These are phyloP conservation scores for Notolepis coatsorum DNA, from an alignment of 2,797 vertebrate species.

Conservation along the genomic window DNA sequence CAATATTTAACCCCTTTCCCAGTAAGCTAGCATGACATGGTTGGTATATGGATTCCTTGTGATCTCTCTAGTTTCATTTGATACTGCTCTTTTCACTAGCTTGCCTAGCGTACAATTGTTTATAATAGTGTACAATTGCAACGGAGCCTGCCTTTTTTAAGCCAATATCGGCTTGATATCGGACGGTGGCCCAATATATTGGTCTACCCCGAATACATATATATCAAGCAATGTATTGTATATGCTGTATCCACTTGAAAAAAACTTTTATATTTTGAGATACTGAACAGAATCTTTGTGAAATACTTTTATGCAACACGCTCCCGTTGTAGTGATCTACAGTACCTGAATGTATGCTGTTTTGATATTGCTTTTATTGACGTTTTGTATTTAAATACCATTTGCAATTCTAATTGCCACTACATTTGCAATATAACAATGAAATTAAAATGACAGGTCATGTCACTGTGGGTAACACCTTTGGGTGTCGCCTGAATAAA, in stretches of 20 bases:
- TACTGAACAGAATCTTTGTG: conserved; percentile 55
- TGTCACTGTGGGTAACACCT: background rate
- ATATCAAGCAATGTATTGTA: conserved; percentile 64
- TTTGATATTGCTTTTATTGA: conserved; percentile 64
- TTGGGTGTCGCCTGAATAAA: background rate
- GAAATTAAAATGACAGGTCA: conserved; percentile 25
- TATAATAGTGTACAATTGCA: too few relatives aligned
- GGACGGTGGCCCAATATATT: too few relatives aligned
- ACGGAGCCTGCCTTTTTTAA: too few relatives aligned
- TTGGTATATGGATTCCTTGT: too few relatives aligned
- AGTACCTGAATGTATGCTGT: conserved; percentile 58
- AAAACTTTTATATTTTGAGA: conserved; percentile 70
- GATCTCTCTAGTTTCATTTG: too few relatives aligned
- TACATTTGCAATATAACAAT: conserved; percentile 53
- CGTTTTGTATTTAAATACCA: conserved; percentile 47
- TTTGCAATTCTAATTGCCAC: conserved; percentile 37
- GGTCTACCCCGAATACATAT: too few relatives aligned
- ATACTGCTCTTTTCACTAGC: too few relatives aligned
- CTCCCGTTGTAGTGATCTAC: conserved; percentile 60
- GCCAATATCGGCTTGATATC: too few relatives aligned
- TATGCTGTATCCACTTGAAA: conserved; percentile 58
- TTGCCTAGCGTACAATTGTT: too few relatives aligned
- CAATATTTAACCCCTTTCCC: too few relatives aligned
- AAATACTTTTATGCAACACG: conserved; percentile 77
- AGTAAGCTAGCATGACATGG: too few relatives aligned